These are phyloP conservation scores for Micoletzkya japonica DNA, from an alignment of 2,888 invertebrate species.

Conservation along the genomic window DNA sequence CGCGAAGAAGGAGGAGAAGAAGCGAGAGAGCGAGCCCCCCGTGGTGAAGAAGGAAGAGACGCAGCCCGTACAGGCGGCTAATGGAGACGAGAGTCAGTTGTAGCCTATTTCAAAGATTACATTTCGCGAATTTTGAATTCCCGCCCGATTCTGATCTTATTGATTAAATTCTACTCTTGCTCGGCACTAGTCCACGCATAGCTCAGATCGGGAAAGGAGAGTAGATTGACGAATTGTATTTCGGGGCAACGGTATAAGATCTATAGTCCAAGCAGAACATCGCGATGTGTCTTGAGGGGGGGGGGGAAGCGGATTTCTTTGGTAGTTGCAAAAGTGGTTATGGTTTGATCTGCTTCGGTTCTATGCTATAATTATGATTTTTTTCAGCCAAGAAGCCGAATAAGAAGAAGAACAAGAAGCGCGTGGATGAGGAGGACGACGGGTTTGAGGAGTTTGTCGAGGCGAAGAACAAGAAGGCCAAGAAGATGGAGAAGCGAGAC, in stretches of 20 bases:
- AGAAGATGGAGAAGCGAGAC: constrained; percentile 24
- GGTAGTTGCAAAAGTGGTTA: background rate
- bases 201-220: too few species aligned
- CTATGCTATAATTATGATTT: background rate
- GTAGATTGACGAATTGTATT: too few species aligned
- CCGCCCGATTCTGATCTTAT: too few species aligned
- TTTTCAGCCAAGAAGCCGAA: constrained; percentile 14
- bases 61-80: constrained; percentile 1
- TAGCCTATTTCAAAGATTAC: too few species aligned
- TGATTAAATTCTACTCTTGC: too few species aligned
- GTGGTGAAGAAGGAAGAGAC: constrained; percentile 20
- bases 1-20: constrained; percentile 16
- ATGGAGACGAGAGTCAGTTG: constrained; percentile 8
- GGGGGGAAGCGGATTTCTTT: background rate
- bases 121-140: too few species aligned
- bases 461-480: constrained; percentile 24
- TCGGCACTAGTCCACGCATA: too few species aligned
- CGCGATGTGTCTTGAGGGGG: too few species aligned
- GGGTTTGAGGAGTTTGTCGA: constrained; percentile 23
- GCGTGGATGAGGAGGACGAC: constrained; percentile 10
- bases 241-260: too few species aligned
- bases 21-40: background rate
- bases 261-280: too few species aligned
- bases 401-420: constrained; percentile 15
- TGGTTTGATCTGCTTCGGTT: background rate